Evolutionary conservation across 1,140 invertebrate genomes (phyloP).

Genomic region (Pachyrhynchus sulphureomaculatus): DNA sequence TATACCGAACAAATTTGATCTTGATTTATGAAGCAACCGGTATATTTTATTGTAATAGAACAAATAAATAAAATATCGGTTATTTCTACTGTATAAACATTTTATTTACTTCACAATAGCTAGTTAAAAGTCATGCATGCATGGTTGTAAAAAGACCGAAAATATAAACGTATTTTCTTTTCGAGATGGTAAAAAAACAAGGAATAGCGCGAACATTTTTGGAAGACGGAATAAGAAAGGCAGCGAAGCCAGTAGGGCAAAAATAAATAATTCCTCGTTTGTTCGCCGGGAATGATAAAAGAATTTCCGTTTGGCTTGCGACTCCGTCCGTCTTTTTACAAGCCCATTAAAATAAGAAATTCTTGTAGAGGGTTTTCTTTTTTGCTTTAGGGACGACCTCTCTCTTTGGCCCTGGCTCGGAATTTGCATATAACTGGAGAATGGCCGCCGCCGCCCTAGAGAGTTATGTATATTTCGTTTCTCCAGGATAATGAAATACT

Average conservation of each 20-base stretch:
- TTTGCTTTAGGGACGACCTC: constrained; percentile 24
- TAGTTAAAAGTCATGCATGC: no score
- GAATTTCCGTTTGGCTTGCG: constrained; percentile 29
- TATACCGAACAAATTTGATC: no score
- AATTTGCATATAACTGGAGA: constrained; percentile 30
- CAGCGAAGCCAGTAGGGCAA: constrained; percentile 25
- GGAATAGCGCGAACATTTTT: constrained; percentile 8
- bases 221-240: constrained; percentile 3
- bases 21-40: no score
- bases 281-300: constrained; percentile 27
- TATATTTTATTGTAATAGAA: no score
- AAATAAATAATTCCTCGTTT: constrained; percentile 31
- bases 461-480: constrained; percentile 27
- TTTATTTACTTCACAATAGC: no score
- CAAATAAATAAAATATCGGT: no score
- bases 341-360: constrained; percentile 29
- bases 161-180: background rate
- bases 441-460: constrained; percentile 18
- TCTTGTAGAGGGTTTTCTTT: constrained; percentile 22
- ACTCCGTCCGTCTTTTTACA: constrained; percentile 18
- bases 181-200: background rate
- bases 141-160: no score
- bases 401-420: constrained; percentile 1
- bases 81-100: no score
- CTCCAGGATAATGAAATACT: constrained; percentile 29